These are phyloP conservation scores for Drosophila parthenogenetica DNA, from an alignment of 2,888 invertebrate species.

Conservation along the genomic window DNA sequence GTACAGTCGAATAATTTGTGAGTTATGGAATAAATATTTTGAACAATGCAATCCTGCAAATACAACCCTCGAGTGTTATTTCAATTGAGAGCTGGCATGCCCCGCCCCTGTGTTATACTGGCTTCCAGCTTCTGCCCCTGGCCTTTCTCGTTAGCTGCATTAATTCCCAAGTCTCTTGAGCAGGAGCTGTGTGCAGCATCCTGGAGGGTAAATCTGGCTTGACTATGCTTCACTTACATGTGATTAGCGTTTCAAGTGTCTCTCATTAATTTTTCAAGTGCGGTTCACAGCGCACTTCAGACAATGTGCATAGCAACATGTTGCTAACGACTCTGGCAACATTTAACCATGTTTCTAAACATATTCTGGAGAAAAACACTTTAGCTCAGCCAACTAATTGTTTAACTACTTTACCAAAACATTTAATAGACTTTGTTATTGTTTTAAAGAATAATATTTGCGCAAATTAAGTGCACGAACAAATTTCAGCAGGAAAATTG, in stretches of 20 bases:
- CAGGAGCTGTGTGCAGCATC: slow-evolving; percentile 15
- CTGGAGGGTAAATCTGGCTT: slow-evolving; percentile 44
- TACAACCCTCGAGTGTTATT: slow-evolving; percentile 50
- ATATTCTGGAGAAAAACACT: background rate
- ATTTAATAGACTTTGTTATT: background rate
- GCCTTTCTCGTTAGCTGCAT: slow-evolving; percentile 26
- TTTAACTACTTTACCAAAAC: background rate
- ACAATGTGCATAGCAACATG: slow-evolving; percentile 53
- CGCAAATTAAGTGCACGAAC: too few species aligned
- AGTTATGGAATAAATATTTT: slow-evolving; percentile 52
- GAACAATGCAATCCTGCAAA: slow-evolving; percentile 52
- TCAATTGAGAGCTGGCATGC: slow-evolving; percentile 1
- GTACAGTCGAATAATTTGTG: slow-evolving; percentile 43
- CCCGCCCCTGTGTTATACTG: slow-evolving; percentile 47
- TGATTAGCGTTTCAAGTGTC: slow-evolving; percentile 75
- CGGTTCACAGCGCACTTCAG: slow-evolving; percentile 47
- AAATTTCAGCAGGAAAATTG: background rate
- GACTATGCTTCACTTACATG: slow-evolving; percentile 65
- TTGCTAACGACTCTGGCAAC: slow-evolving; percentile 26
- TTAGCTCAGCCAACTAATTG: background rate
- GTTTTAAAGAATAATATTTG: too few species aligned
- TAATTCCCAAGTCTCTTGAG: slow-evolving; percentile 34
- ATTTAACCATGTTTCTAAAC: background rate
- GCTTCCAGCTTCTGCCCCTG: slow-evolving; percentile 25
- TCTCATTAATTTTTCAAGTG: slow-evolving; percentile 76